Evolutionary conservation across 2,888 invertebrate species (phyloP).

Genomic region (Dasysyrphus albostriatus): DNA sequence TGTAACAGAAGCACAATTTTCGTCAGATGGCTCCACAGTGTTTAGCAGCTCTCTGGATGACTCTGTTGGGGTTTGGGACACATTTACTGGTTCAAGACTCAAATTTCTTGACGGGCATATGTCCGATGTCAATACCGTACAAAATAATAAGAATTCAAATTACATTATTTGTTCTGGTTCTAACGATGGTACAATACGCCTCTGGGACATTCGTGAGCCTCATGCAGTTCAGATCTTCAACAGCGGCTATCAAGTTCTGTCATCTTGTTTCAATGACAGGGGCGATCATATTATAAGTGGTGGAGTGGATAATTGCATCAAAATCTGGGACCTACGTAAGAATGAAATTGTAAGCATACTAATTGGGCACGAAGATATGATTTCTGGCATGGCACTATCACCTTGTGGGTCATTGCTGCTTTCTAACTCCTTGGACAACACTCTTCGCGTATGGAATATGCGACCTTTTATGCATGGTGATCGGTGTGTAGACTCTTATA

Average conservation of each 20-base stretch:
- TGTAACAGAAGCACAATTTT: constrained; percentile 95
- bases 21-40: constrained; percentile 91
- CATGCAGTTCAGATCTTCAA: not conserved
- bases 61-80: constrained; percentile 97
- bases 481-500: constrained; percentile 95
- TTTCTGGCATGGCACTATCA: constrained; percentile 91
- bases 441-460: constrained; percentile 97
- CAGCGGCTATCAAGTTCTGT: constrained; percentile 5
- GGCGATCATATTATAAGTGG: constrained; percentile 97
- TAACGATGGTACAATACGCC: constrained; percentile 90
- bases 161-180: constrained; percentile 93
- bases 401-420: constrained; percentile 92
- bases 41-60: constrained; percentile 97
- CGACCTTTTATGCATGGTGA: constrained; percentile 96
- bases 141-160: constrained; percentile 86
- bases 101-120: constrained; percentile 94
- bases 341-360: constrained; percentile 92
- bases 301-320: constrained; percentile 98
- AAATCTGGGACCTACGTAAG: constrained; percentile 98
- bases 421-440: constrained; percentile 98
- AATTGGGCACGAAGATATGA: constrained; percentile 96
- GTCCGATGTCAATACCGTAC: constrained; percentile 90
- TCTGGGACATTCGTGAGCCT: constrained; percentile 24
- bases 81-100: constrained; percentile 93
- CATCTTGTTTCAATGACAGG: constrained; percentile 94